Percentiles rank a stretch among this genome's conserved stretches.
Conservation (phyloP, 2,797 vertebrate genomes). For the Holocentrus rufus region DNA sequence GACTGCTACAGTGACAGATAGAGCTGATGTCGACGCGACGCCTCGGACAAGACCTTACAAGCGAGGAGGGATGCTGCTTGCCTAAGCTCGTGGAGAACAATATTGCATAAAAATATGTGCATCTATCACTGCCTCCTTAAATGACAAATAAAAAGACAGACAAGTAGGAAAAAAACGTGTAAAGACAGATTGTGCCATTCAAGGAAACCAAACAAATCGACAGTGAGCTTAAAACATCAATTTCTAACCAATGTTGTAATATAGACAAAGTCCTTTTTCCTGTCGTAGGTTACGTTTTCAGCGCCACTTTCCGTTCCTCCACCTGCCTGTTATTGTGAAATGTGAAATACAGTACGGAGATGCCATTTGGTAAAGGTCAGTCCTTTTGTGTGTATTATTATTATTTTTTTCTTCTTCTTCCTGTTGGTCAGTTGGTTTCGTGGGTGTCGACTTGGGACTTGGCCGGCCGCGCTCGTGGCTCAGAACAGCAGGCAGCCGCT, state of each 20-base stretch:
- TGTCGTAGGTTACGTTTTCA: slow-evolving; percentile 54
- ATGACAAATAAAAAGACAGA: slow-evolving; percentile 60
- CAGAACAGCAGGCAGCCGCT: slow-evolving; percentile 89
- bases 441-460: slow-evolving; percentile 30
- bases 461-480: slow-evolving; percentile 50
- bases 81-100: slow-evolving; percentile 49
- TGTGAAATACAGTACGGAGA: slow-evolving; percentile 81
- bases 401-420: slow-evolving; percentile 26
- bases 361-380: slow-evolving; percentile 77
- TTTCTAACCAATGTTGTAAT: slow-evolving; percentile 65
- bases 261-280: slow-evolving; percentile 71
- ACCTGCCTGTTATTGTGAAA: slow-evolving; percentile 67
- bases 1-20: slow-evolving; percentile 36
- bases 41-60: slow-evolving; percentile 34
- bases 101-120: slow-evolving; percentile 64
- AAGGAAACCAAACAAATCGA: slow-evolving; percentile 52
- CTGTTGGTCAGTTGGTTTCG: slow-evolving; percentile 50
- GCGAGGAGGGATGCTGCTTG: slow-evolving; percentile 38
- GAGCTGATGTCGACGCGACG: slow-evolving; percentile 21
- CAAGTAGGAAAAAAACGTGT: slow-evolving; percentile 49
- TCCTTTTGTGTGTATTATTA: slow-evolving; percentile 59
- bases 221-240: slow-evolving; percentile 54
- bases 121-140: slow-evolving; percentile 55
- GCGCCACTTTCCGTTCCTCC: slow-evolving; percentile 33
- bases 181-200: slow-evolving; percentile 41